A percentile compares a stretch with the other conserved stretches of the same genome.
Evolutionary conservation across 2,797 vertebrate genomes (phyloP).

Genomic region (Amazona finschi): DNA sequence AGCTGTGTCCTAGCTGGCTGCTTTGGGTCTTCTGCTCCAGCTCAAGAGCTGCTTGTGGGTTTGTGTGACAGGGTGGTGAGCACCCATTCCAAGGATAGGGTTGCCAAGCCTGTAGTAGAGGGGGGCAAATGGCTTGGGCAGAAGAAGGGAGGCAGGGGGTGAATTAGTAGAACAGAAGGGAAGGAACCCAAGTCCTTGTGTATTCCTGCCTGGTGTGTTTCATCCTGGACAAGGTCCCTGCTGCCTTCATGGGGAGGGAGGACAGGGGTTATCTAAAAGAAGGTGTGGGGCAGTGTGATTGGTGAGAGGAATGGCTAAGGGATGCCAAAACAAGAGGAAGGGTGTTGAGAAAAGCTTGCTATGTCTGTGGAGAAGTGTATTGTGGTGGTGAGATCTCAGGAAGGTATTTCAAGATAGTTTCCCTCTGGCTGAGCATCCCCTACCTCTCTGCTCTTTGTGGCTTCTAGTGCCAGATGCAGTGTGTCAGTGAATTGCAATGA

Average conservation of each 20-base stretch:
- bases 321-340: neutral
- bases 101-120: neutral
- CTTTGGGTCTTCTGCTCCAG: neutral
- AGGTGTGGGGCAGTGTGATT: fast-evolving
- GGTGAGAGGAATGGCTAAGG: neutral
- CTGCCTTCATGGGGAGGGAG: neutral
- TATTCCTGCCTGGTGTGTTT: neutral
- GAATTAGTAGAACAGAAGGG: neutral
- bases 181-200: neutral
- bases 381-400: neutral
- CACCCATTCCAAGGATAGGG: fast-evolving
- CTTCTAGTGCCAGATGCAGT: fast-evolving
- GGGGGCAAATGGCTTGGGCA: neutral
- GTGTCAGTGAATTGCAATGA: neutral
- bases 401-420: neutral
- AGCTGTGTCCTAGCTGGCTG: neutral
- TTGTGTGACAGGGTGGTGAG: neutral
- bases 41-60: neutral
- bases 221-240: neutral
- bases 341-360: neutral
- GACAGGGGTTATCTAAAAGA: neutral
- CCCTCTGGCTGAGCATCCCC: neutral
- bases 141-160: neutral
- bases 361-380: fast-evolving
- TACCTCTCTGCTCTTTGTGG: fast-evolving